Percentiles rank a stretch among this genome's conserved stretches.
These are phyloP conservation scores for Petroica traversi DNA, from an alignment of 2,113 vertebrate genomes.

Conservation along the genomic window DNA sequence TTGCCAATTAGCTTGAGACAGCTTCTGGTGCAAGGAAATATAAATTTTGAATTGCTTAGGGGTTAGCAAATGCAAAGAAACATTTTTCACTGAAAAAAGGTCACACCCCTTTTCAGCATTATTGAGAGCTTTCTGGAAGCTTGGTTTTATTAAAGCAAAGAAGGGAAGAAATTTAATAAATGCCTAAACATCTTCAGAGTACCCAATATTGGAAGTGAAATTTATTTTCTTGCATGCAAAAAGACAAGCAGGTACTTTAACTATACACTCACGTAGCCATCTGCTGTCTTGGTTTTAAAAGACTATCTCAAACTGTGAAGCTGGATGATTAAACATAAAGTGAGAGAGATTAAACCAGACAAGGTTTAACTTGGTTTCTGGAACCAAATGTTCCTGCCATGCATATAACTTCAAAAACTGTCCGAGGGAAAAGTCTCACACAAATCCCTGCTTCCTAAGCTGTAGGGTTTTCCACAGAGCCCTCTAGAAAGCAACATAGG, in stretches of 20 bases:
- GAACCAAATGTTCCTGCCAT: background rate
- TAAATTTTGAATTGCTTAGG: background rate
- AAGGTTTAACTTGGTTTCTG: background rate
- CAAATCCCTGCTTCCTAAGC: background rate
- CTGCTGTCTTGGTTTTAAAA: background rate
- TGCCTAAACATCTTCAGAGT: background rate
- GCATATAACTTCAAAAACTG: background rate
- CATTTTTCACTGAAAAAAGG: background rate
- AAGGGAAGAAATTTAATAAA: background rate
- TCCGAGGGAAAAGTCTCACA: background rate
- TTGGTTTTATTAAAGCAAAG: background rate
- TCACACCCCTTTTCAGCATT: background rate
- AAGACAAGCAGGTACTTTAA: background rate
- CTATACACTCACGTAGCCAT: accelerated
- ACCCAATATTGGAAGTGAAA: background rate
- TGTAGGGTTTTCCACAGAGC: background rate
- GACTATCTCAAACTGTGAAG: background rate
- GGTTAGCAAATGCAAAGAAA: background rate
- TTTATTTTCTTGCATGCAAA: background rate
- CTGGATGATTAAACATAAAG: background rate
- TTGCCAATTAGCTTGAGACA: background rate
- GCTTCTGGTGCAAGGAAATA: background rate
- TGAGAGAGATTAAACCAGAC: background rate
- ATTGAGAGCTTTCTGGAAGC: background rate
- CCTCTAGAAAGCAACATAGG: background rate